phyloP scores from a whole-genome alignment of 2,797 vertebrate genomes.

The Clangula hyemalis region DNA sequence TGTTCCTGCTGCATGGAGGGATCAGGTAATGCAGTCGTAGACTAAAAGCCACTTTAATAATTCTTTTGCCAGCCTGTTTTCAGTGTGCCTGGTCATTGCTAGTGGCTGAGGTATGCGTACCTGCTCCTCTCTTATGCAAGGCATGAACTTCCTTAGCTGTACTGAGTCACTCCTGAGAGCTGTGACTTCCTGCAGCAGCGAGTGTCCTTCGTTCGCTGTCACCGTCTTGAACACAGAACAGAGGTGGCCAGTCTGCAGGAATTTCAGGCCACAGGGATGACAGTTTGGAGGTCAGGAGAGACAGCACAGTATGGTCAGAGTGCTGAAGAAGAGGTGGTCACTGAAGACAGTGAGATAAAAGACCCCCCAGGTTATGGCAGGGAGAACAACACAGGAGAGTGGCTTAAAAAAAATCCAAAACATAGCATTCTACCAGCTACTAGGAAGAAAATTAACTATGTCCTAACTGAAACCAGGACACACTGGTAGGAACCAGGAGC shows the following conservation, averaged over 20 bases:
- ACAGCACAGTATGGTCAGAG: neutral
- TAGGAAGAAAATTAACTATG: too few relatives aligned
- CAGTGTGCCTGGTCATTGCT: neutral
- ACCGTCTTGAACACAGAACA: neutral
- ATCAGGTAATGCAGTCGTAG: neutral
- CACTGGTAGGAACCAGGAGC: neutral
- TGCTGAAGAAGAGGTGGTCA: neutral
- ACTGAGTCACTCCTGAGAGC: neutral
- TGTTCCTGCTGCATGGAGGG: neutral
- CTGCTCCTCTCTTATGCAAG: neutral
- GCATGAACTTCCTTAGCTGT: neutral
- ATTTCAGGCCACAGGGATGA: neutral
- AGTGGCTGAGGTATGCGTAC: neutral
- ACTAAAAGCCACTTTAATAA: neutral
- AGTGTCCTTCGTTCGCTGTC: neutral
- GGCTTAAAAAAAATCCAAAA: neutral
- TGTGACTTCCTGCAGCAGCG: neutral
- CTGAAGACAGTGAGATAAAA: neutral
- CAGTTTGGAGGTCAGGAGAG: neutral
- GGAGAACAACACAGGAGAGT: neutral
- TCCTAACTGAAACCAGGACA: too few relatives aligned
- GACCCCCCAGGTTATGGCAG: neutral
- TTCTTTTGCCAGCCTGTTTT: neutral
- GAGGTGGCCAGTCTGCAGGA: neutral
- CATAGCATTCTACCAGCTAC: too few relatives aligned